Evolutionary conservation across 2,113 vertebrate species (phyloP), one percentile per base, ranked within the genome.

Genomic region (Prunella himalayana): DNA sequence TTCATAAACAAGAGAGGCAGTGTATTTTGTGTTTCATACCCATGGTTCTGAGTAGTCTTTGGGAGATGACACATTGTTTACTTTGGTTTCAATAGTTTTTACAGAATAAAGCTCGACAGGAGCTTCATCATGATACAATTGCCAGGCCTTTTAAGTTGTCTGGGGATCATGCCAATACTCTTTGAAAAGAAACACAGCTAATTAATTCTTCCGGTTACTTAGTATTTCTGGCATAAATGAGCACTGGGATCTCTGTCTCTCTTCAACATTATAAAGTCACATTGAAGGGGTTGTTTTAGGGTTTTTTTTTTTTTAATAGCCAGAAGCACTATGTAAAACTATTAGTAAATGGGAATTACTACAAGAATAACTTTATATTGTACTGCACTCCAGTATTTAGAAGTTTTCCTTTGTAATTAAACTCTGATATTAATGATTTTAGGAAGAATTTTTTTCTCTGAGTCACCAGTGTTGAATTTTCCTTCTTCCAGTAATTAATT

Each of bases 141-240:
- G 54, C 56, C 63, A 94, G 66, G 50, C 73, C 94, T 94, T 92
- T 92, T 75, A 95, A 90, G 92, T 90, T 94, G 79, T 90, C 89
- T 96, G 94, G 93, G 89, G 73, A 45, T 65, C 19, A 44, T 95
- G 96, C 97, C 95, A 98, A 61, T 79, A 77, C 65, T 69, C 94
- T 81, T 94, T 88, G 47, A 78, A 79, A 77, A 93, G 77, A 53
- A 56, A 94, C 92, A 68, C 90, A 97, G 90, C 91, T 97, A 98
- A 94, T 97, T 97, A 97, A 95, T 93, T 83, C 82, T 88, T 97
- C 96, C 90, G 93, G 94, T 97, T 97, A 92, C 91, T 98, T 96
- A 92, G 89, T 82, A 50, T 95, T 89, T 94, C 85, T 95, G 88
- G 68, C 87, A 85, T 85, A 85, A 88, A 81, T 71, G 76, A 92